Conservation (phyloP, 2,113 vertebrate species). For the Dromaius novaehollandiae region DNA sequence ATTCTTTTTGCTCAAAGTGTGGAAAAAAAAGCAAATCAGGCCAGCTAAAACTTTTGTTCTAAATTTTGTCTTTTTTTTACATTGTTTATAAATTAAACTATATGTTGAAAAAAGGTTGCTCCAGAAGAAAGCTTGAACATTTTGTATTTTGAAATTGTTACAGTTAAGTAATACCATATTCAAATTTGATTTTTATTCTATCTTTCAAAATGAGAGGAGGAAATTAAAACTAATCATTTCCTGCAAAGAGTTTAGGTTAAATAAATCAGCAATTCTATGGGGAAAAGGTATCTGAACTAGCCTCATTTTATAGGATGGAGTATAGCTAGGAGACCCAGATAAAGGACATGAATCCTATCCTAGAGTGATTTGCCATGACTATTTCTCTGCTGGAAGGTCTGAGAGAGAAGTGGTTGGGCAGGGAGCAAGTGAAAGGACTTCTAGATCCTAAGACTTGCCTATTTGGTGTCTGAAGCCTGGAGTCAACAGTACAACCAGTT, state of each 20-base stretch:
- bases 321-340: not conserved
- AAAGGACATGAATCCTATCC: not conserved
- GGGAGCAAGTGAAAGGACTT: not conserved
- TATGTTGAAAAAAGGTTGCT: not conserved
- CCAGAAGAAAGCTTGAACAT: not conserved
- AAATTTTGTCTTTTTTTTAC: not conserved
- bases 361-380: not conserved
- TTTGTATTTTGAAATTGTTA: not conserved
- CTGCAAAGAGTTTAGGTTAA: not conserved
- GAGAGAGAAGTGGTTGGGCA: not conserved
- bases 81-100: not conserved
- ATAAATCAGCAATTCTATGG: not conserved
- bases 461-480: not conserved
- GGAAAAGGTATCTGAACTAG: not conserved
- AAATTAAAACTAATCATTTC: not conserved
- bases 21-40: not conserved
- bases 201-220: not conserved
- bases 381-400: not conserved
- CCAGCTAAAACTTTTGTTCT: not conserved
- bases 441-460: not conserved
- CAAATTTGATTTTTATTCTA: not conserved
- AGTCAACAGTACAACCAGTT: not conserved
- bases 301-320: not conserved
- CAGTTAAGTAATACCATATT: not conserved
- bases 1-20: not conserved